Evolutionary conservation across 1,140 invertebrate genomes (phyloP).

Genomic region (Drosophila funebris): DNA sequence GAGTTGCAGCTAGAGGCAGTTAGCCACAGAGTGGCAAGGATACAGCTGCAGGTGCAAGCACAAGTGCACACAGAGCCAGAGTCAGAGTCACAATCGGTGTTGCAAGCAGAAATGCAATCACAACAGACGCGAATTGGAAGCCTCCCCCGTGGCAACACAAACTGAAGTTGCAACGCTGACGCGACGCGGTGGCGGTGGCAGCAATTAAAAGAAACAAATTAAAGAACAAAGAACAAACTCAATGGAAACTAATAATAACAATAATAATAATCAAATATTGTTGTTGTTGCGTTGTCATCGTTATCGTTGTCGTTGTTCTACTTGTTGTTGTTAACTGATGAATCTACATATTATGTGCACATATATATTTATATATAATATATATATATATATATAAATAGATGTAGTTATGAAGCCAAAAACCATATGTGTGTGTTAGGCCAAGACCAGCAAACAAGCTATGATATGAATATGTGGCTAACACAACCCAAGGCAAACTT

Average conservation of each 20-base stretch:
- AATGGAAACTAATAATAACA: no score
- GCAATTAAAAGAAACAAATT: background rate
- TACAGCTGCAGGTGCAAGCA: no score
- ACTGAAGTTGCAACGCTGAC: background rate
- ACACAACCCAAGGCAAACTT: background rate
- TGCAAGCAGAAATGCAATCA: background rate
- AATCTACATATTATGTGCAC: conserved; percentile 28
- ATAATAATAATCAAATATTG: background rate
- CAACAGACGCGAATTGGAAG: no score
- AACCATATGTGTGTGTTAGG: background rate
- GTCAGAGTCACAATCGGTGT: background rate
- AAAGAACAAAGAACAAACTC: no score
- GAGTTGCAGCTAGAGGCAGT: background rate
- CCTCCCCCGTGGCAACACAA: background rate
- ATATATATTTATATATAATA: conserved; percentile 18
- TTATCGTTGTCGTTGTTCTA: conserved; percentile 25
- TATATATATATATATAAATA: conserved; percentile 19
- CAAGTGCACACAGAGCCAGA: background rate
- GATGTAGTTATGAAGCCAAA: background rate
- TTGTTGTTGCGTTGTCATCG: conserved; percentile 19
- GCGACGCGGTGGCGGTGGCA: conserved; percentile 25
- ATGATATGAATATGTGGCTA: background rate
- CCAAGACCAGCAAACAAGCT: background rate
- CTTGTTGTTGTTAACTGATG: conserved; percentile 19
- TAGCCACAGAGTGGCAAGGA: background rate